phyloP scores from a whole-genome alignment of 2,888 invertebrate species.

The Macrosoma leucophasiata region DNA sequence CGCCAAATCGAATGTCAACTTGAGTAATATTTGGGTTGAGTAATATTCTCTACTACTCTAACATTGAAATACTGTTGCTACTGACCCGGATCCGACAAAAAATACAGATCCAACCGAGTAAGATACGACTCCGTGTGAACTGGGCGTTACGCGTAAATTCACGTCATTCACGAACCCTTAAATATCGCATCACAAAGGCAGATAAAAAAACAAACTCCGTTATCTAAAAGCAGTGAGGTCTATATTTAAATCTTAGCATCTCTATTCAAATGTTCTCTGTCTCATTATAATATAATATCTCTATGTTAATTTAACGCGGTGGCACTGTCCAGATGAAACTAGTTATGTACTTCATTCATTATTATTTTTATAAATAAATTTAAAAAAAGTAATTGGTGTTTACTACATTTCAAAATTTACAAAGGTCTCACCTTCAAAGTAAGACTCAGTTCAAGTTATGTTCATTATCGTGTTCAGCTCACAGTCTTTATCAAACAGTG shows the following conservation, averaged over 20 bases:
- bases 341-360: constrained; percentile 1
- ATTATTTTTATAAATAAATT: too few species aligned
- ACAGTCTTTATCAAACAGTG: too few species aligned
- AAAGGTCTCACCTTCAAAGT: too few species aligned
- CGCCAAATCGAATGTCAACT: constrained; percentile 26
- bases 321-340: constrained; percentile 36
- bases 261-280: constrained; percentile 33
- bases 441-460: too few species aligned
- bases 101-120: background rate
- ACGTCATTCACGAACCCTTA: constrained; percentile 7
- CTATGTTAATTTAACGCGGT: constrained; percentile 38
- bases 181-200: constrained; percentile 16
- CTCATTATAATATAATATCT: constrained; percentile 28
- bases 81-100: background rate
- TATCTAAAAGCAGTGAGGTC: constrained; percentile 35
- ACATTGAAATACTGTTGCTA: background rate
- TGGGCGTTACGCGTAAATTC: too few species aligned
- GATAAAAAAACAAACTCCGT: constrained; percentile 14
- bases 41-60: background rate
- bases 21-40: constrained; percentile 23
- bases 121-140: constrained; percentile 9
- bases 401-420: too few species aligned
- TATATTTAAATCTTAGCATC: constrained; percentile 34
- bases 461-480: too few species aligned
- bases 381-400: too few species aligned